phyloP scores from a whole-genome alignment of 37 sponge, comb jelly and placozoan species.

The Geodia barretti region DNA sequence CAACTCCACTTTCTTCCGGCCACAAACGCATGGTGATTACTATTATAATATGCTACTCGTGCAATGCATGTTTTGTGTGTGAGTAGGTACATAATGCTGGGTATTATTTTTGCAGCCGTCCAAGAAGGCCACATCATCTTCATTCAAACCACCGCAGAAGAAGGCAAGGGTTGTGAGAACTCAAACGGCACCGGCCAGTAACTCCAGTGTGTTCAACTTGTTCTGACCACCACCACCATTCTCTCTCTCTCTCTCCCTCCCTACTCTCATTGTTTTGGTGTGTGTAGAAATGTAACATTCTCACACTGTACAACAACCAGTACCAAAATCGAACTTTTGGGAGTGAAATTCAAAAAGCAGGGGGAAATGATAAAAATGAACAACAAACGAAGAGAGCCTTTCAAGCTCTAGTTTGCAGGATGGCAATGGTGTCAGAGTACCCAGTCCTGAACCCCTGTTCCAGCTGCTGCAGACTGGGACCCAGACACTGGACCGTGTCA shows the following conservation, averaged over 20 bases:
- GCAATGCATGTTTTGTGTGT: no score
- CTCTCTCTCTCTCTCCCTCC: no score
- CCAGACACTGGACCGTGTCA: slow-evolving; percentile 26
- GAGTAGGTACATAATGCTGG: no score
- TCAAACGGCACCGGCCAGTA: neutral
- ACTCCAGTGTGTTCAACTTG: neutral
- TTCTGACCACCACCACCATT: neutral
- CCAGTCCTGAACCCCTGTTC: slow-evolving; percentile 63
- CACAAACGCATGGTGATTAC: neutral
- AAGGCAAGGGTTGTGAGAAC: neutral
- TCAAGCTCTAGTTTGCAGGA: slow-evolving; percentile 1
- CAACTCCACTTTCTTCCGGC: neutral
- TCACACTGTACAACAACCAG: neutral
- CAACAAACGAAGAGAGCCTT: neutral
- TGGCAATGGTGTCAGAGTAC: slow-evolving; percentile 56
- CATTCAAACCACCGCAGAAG: neutral
- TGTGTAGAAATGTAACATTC: neutral
- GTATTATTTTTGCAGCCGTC: neutral
- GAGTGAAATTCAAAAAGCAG: neutral
- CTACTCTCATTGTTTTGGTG: no score
- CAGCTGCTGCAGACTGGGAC: slow-evolving; percentile 62
- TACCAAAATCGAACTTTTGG: neutral
- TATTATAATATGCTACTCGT: neutral
- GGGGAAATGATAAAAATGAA: neutral
- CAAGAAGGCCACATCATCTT: neutral